Evolutionary conservation across 2,797 vertebrate species (phyloP).

Genomic region (Centroberyx gerrardi): DNA sequence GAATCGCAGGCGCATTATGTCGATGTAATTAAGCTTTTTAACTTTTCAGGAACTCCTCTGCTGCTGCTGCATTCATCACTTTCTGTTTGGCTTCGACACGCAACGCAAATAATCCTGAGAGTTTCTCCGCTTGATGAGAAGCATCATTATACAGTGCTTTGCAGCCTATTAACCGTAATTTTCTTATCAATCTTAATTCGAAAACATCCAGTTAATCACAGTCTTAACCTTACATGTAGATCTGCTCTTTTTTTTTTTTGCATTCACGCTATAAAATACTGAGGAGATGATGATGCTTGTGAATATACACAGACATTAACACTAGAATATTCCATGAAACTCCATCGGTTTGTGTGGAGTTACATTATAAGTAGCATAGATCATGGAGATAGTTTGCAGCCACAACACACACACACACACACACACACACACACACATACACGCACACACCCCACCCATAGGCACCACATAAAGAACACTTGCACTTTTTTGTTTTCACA

Average conservation of each 20-base stretch:
- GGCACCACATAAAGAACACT: conserved; percentile 43
- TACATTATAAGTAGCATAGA: conserved; percentile 12
- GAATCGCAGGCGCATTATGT: conserved; percentile 19
- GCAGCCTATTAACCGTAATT: conserved; percentile 39
- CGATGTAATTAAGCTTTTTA: conserved; percentile 53
- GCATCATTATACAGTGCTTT: conserved; percentile 41
- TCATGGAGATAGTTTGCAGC: conserved; percentile 23
- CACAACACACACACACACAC: conserved; percentile 15
- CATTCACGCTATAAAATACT: not conserved
- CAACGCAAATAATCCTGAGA: conserved; percentile 2
- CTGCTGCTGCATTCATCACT: conserved; percentile 24
- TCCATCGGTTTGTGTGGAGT: conserved; percentile 31
- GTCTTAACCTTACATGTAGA: not conserved
- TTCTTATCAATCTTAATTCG: conserved; percentile 43
- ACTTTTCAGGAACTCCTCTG: conserved; percentile 31
- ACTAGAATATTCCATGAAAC: conserved; percentile 34
- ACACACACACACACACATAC: not conserved
- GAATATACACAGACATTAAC: conserved; percentile 26
- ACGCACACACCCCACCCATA: conserved; percentile 15
- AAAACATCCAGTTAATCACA: conserved; percentile 31
- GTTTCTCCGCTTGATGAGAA: conserved; percentile 21
- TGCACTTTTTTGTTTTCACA: conserved; percentile 64
- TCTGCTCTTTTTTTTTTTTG: not conserved
- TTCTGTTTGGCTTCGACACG: not conserved
- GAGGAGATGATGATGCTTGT: no score